Percentiles rank a stretch among this genome's conserved stretches.
phyloP scores from a whole-genome alignment of 2,888 invertebrate genomes.

The Drosophila quasianomalipes region DNA sequence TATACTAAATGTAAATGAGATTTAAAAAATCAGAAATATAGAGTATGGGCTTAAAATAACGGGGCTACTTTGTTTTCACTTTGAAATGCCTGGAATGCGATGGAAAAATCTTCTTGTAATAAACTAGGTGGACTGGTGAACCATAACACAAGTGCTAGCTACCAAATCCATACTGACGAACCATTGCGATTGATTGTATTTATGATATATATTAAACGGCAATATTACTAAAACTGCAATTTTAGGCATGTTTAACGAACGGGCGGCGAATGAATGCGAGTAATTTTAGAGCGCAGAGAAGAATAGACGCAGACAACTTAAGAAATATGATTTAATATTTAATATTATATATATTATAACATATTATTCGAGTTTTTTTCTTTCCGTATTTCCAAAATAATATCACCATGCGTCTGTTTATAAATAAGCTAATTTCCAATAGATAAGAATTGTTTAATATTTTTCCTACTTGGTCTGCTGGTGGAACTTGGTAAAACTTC shows the following conservation, averaged over 20 bases:
- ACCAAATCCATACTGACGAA: background rate
- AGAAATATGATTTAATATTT: background rate
- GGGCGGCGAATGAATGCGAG: background rate
- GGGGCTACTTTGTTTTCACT: background rate
- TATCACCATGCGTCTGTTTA: background rate
- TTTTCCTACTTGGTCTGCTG: background rate
- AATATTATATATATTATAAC: background rate
- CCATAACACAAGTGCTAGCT: background rate
- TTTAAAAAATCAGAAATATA: background rate
- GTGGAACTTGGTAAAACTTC: background rate
- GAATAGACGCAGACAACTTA: background rate
- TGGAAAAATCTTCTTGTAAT: background rate
- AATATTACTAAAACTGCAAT: background rate
- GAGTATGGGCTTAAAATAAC: background rate
- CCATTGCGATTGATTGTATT: background rate
- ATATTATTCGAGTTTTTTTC: background rate
- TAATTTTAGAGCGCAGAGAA: background rate
- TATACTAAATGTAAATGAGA: background rate
- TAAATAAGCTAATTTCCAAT: background rate
- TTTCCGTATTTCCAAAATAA: background rate
- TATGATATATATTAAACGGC: background rate
- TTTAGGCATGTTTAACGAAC: background rate
- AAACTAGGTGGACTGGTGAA: background rate
- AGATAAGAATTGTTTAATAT: background rate
- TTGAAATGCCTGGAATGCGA: background rate